Conservation (phyloP, 2,797 vertebrate species). For the Hydrophis major region DNA sequence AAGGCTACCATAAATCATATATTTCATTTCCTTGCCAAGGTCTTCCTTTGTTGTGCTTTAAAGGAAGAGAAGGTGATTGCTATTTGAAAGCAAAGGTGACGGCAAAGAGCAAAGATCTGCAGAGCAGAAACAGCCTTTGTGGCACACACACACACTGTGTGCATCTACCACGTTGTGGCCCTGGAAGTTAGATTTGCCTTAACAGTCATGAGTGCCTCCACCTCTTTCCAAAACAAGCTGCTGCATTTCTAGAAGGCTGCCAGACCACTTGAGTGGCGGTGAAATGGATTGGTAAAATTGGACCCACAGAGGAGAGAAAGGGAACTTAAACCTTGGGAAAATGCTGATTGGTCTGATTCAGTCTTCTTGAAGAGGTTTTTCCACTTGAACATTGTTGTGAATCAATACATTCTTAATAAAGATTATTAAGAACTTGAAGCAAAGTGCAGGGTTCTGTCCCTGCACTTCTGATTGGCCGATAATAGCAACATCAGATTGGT, state of each 20-base stretch:
- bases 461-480: too few relatives aligned
- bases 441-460: too few relatives aligned
- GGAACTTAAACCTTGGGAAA: not conserved
- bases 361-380: not conserved
- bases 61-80: not conserved
- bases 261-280: not conserved
- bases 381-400: too few relatives aligned
- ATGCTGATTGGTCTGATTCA: not conserved
- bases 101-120: constrained; percentile 19
- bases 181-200: constrained; percentile 18
- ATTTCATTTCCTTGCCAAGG: constrained; percentile 36
- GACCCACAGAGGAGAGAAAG: not conserved
- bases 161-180: not conserved
- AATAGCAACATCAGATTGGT: too few relatives aligned
- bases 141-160: not conserved
- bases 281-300: not conserved
- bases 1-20: not conserved
- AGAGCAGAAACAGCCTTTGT: not conserved
- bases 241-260: not conserved
- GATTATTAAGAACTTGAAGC: too few relatives aligned
- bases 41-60: constrained; percentile 29
- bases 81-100: constrained; percentile 19
- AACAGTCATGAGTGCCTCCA: not conserved
- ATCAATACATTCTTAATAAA: too few relatives aligned
- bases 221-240: not conserved